These are phyloP conservation scores for Notocelia uddmanniana DNA, from an alignment of 2,888 invertebrate species.

Conservation along the genomic window DNA sequence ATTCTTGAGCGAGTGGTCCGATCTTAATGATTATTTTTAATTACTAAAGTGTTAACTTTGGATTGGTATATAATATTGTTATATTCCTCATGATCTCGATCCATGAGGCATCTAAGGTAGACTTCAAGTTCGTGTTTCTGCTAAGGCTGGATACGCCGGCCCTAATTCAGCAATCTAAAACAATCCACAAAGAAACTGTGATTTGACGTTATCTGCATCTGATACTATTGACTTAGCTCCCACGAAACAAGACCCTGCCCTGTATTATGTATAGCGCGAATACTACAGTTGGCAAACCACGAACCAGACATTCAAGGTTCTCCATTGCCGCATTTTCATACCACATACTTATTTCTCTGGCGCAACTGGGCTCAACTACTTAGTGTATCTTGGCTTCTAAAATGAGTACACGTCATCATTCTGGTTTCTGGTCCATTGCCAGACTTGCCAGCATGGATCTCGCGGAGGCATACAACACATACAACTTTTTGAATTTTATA, in stretches of 20 bases:
- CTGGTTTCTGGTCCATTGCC: neutral
- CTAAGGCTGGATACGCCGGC: neutral
- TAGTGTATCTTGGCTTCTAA: neutral
- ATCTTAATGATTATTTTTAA: too few relatives aligned
- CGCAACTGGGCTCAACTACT: neutral
- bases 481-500: too few relatives aligned
- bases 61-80: too few relatives aligned
- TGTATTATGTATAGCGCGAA: constrained; percentile 7
- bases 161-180: constrained; percentile 32
- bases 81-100: neutral
- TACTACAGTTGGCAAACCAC: neutral
- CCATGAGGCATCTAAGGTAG: neutral
- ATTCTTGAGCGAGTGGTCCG: too few relatives aligned
- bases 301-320: neutral
- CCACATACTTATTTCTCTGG: neutral
- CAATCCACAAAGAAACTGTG: constrained; percentile 22
- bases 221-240: constrained; percentile 30
- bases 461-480: too few relatives aligned
- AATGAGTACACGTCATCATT: neutral
- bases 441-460: too few relatives aligned
- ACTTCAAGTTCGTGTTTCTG: neutral
- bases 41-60: too few relatives aligned
- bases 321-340: neutral
- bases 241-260: constrained; percentile 16
- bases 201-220: constrained; percentile 30